A percentile compares a stretch with the other conserved stretches of the same genome.
Evolutionary conservation across 2,888 invertebrate genomes (phyloP).

Genomic region (Eristalis intricaria): DNA sequence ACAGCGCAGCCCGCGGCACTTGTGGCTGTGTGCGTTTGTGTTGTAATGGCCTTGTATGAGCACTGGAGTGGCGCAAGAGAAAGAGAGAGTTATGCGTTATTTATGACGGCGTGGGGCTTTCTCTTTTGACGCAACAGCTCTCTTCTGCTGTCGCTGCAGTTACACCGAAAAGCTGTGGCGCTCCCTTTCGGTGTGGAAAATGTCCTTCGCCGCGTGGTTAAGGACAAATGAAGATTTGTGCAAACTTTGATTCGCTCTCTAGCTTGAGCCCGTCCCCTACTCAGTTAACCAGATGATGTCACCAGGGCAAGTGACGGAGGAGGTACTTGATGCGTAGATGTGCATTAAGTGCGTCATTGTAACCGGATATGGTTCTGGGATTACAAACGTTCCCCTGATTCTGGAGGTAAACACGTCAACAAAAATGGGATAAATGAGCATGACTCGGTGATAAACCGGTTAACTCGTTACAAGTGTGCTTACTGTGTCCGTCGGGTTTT

Average conservation of each 20-base stretch:
- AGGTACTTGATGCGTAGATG: background rate
- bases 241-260: background rate
- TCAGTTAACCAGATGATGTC: background rate
- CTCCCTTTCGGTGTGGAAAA: background rate
- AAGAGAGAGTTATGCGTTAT: conserved; percentile 18
- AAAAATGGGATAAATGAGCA: background rate
- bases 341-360: background rate
- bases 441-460: background rate
- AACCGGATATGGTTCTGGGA: no score
- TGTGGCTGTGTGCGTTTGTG: conserved; percentile 1
- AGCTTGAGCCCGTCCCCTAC: no score
- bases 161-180: background rate
- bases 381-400: background rate
- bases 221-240: background rate
- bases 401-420: background rate
- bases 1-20: background rate
- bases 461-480: background rate
- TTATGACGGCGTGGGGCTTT: conserved; percentile 4
- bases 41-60: conserved; percentile 34
- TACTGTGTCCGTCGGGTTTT: background rate
- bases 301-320: background rate
- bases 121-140: conserved; percentile 22
- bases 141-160: conserved; percentile 18
- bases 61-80: background rate
- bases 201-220: background rate